phyloP scores from a whole-genome alignment of 2,888 invertebrate genomes.

The Griposia aprilina region DNA sequence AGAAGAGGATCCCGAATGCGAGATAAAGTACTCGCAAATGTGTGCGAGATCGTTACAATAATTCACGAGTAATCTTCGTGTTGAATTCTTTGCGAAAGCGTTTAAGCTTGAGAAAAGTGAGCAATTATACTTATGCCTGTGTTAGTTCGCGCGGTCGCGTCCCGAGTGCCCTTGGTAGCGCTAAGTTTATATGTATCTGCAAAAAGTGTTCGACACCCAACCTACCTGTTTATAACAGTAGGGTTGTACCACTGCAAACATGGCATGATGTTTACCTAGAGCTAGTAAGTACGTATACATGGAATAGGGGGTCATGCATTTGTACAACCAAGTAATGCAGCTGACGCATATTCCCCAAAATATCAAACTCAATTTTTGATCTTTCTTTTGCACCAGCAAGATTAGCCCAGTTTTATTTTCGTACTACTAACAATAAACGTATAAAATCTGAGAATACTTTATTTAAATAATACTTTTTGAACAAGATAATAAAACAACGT shows the following conservation, averaged over 20 bases:
- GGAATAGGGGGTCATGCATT: conserved; percentile 7
- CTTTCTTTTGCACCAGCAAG: conserved; percentile 23
- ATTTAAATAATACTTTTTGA: conserved; percentile 33
- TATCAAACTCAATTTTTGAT: conserved; percentile 16
- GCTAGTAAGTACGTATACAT: conserved; percentile 14
- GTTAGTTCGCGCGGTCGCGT: conserved; percentile 43
- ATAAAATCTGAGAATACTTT: conserved; percentile 36
- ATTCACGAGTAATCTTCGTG: conserved; percentile 57
- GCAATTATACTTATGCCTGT: conserved; percentile 62
- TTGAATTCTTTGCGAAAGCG: conserved; percentile 44
- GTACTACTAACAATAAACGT: conserved; percentile 32
- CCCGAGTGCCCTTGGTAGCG: conserved; percentile 40
- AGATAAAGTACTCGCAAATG: conserved; percentile 55
- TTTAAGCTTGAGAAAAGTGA: conserved; percentile 64
- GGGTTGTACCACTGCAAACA: conserved; percentile 32
- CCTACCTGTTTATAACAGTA: conserved; percentile 18
- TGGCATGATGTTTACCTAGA: conserved; percentile 13
- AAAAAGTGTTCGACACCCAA: conserved; percentile 18
- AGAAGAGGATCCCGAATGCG: conserved; percentile 34
- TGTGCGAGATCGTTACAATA: conserved; percentile 56
- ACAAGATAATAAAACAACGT: conserved; percentile 47
- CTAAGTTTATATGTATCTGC: conserved; percentile 13
- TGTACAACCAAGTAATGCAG: conserved; percentile 15
- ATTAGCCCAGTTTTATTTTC: conserved; percentile 54
- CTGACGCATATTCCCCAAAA: conserved; percentile 27